Evolutionary conservation across 2,797 vertebrate genomes (phyloP), one percentile per base, ranked within the genome.

Genomic region (Anolis apletophallus): DNA sequence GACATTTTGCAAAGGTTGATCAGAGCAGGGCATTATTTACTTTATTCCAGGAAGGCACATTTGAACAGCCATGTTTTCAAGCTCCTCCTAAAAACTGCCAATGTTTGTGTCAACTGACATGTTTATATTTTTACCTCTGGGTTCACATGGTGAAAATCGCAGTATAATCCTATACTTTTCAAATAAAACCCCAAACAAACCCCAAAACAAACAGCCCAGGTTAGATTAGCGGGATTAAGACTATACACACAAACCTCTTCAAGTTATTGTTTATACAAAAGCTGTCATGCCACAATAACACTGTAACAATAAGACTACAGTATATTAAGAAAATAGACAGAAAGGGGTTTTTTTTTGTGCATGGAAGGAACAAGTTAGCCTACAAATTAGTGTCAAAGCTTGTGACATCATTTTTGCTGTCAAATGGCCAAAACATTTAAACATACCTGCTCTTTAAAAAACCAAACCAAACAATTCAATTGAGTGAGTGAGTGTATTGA

Each of bases 61-160:
- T n/a, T n/a, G n/a, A n/a, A n/a, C n/a, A n/a, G n/a, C n/a, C n/a
- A n/a, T n/a, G n/a, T n/a, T n/a, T n/a, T n/a, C n/a, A n/a, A n/a
- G n/a, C n/a, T n/a, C n/a, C n/a, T n/a, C n/a, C n/a, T n/a, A n/a
- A n/a, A n/a, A n/a, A n/a, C n/a, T n/a, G n/a, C n/a, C n/a, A n/a
- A n/a, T n/a, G n/a, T 57, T 54, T 64, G 3, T 68, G 54, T 67
- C 52, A 32, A 55, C 54, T 68, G 64, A 40, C 40, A 16, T 46
- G 9, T 61, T 36, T 72, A 36, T 72, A 32, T 50, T 61, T 80
- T 61, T 80, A 54, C n/a, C 61, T 73, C 23, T 61, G n/a, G 7
- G n/a, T 64, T 73, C 9, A 87, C 46, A 87, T 13, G 26, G 55
- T 74, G 14, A 86, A 78, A 83, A 46, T 40, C 40, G 40, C 36